phyloP scores from a whole-genome alignment of 2,888 invertebrate genomes.

The Metalampra italica region DNA sequence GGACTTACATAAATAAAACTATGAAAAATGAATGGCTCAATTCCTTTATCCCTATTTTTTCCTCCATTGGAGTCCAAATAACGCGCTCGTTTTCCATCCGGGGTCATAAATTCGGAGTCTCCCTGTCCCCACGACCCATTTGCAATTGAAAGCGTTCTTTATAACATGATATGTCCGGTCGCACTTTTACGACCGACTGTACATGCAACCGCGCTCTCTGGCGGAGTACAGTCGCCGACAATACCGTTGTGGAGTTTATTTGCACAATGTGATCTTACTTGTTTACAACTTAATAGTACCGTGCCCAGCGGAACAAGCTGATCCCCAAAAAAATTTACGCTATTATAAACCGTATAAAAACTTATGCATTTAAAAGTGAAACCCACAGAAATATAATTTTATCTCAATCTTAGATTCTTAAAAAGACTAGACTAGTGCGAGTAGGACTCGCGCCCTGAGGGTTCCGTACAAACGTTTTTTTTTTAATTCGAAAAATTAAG shows the following conservation, averaged over 20 bases:
- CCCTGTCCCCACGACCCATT: slow-evolving; percentile 61
- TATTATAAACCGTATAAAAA: too few relatives aligned
- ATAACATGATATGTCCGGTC: slow-evolving; percentile 64
- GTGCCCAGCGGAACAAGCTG: not conserved
- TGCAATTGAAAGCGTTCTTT: slow-evolving; percentile 74
- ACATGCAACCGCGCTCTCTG: slow-evolving; percentile 22
- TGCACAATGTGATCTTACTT: slow-evolving; percentile 1
- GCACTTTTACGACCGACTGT: slow-evolving; percentile 55
- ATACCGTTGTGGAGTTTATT: slow-evolving; percentile 7
- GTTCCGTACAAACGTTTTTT: too few relatives aligned
- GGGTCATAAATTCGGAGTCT: slow-evolving; percentile 62
- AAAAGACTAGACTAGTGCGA: too few relatives aligned
- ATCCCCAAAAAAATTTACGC: too few relatives aligned
- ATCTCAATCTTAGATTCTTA: too few relatives aligned
- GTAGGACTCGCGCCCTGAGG: too few relatives aligned
- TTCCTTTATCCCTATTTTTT: slow-evolving; percentile 62
- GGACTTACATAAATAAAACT: slow-evolving; percentile 65
- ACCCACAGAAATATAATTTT: too few relatives aligned
- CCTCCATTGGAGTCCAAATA: slow-evolving; percentile 59
- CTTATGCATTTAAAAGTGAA: too few relatives aligned
- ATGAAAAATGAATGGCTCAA: slow-evolving; percentile 64
- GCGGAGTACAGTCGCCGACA: slow-evolving; percentile 18
- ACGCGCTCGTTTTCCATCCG: slow-evolving; percentile 58
- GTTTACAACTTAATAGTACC: not conserved
- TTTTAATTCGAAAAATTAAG: too few relatives aligned